Percentiles rank a stretch among this genome's conserved stretches.
Evolutionary conservation across 2,113 vertebrate species (phyloP).

Genomic region (Hyperopisus bebe): DNA sequence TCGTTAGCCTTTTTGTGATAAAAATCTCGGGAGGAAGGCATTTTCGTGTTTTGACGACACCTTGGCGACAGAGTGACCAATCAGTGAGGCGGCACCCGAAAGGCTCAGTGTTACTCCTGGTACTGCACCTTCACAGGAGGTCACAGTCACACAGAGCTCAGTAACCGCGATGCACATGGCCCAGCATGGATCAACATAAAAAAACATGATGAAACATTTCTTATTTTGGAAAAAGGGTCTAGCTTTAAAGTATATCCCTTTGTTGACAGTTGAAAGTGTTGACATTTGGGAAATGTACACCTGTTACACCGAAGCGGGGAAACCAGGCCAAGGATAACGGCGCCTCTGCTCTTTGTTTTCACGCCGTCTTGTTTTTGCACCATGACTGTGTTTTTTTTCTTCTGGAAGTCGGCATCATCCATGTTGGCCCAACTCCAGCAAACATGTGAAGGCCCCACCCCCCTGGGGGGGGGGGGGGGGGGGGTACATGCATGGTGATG

Average conservation of each 20-base stretch:
- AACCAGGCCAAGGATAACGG: background rate
- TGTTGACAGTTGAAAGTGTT: background rate
- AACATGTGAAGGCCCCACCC: background rate
- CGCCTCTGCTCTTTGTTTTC: background rate
- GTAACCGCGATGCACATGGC: background rate
- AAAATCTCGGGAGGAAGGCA: no score
- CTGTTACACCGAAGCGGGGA: background rate
- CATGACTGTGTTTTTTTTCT: background rate
- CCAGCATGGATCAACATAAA: background rate
- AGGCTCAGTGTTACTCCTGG: background rate
- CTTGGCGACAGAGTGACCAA: background rate
- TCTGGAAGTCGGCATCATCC: background rate
- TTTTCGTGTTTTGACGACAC: background rate
- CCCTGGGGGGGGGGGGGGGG: no score
- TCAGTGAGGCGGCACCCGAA: background rate
- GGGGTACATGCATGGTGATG: background rate
- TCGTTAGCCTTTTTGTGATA: background rate
- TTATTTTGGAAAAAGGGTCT: background rate
- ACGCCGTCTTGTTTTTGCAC: background rate
- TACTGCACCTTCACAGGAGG: background rate
- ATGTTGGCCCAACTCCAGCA: background rate
- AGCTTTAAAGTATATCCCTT: background rate
- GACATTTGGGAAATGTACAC: background rate
- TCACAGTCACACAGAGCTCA: background rate
- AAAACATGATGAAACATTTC: background rate